Base-by-base conservation (phyloP, 2,888 invertebrate species). In the Chrysolina americana region DNA sequence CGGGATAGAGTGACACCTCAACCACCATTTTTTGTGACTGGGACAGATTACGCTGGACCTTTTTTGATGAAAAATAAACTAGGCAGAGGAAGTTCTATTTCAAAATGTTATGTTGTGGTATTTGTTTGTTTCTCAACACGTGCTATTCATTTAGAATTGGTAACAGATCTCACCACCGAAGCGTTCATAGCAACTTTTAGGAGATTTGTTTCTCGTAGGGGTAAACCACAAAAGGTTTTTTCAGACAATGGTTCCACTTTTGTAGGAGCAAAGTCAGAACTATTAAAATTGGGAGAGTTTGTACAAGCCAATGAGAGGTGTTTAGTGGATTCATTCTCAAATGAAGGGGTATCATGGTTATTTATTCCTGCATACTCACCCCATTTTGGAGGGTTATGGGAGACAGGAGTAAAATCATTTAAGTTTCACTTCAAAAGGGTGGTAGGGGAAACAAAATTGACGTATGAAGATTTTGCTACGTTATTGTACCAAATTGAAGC, bases 311-410 rank as follows among this genome's bases (percentile, higher is more conserved):
- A 53, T 6, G 48, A 70, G 23, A 6, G 48, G 4, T 13, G 19
- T 17, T 64, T 64, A 36, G 21, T 19, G 23, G 41, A 41, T 17
- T 64, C 5, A 17, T 64, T 64, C 44, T 53, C 44, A 41, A 21
- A 59, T 13, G 36, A 59, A 56, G 41, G 41, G 11, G n/a, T 65
- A 2, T 17, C 44, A 28, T 71, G 71, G 71, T 36, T 28, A 36
- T 71, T 71, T 41, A 64, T 71, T 17, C 83, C 85, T 0, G 78
- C 85, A 4, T 41, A 69, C 23, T 78, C 83, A 8, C 84, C 84
- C 0, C 79, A 84, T 68, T 82, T 83, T 53, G 85, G 85, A 2
- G 86, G 85, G 17, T 44, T 85, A 17, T 85, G 84, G 84, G 86
- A 87, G 66, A 80, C 84, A 0, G 82, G 79, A 10, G 80, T 86